Base-by-base conservation (phyloP, 2,113 vertebrate genomes). In the Phalacrocorax aristotelis region DNA sequence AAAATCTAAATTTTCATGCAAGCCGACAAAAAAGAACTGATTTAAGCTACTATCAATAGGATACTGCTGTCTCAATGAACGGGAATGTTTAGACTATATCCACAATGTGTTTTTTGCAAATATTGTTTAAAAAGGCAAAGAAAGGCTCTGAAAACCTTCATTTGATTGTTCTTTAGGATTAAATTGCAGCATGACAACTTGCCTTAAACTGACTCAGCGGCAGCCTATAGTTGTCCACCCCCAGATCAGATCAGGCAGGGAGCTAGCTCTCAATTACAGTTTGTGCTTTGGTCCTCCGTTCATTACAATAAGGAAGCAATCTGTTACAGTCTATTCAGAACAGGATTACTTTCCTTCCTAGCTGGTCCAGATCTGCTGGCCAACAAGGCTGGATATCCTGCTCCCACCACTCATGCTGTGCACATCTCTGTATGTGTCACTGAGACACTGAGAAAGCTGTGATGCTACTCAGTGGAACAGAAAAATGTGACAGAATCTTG, bases 401-500 rank as follows among this genome's bases (percentile, higher is more conserved):
- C 70, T 88, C 25, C 49, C 26, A 14, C 30, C 19, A 11, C 21
- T 25, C 6, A 1, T 23, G 32, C 77, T 71, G 55, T 4, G 29
- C n/a, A 7, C 21, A 2, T 13, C 6, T 0, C 0, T 20, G 27
- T 15, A 5, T 7, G 46, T 46, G 46, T 46, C 46, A 46, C 46
- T 19, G n/a, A 29, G 52, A 8, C 21, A 32, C 19, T 2, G 1
- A 15, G 27, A 49, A 62, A 34, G 19, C 23, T 46, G 29, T 6
- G n/a, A 26, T 29, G 48, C 6, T 29, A 0, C 10, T 64, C 51
- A 22, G 34, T 0, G 2, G 15, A 78, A 20, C 8, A 44, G 36
- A 52, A 76, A 64, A 64, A 20, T 18, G 13, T 44, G 52, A 72
- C 20, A 12, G 4, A 4, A 20, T n/a, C 19, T 38, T 58, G 16